These are phyloP conservation scores for Lordiphosa fenestrarum DNA, from an alignment of 2,888 invertebrate species.

Conservation along the genomic window DNA sequence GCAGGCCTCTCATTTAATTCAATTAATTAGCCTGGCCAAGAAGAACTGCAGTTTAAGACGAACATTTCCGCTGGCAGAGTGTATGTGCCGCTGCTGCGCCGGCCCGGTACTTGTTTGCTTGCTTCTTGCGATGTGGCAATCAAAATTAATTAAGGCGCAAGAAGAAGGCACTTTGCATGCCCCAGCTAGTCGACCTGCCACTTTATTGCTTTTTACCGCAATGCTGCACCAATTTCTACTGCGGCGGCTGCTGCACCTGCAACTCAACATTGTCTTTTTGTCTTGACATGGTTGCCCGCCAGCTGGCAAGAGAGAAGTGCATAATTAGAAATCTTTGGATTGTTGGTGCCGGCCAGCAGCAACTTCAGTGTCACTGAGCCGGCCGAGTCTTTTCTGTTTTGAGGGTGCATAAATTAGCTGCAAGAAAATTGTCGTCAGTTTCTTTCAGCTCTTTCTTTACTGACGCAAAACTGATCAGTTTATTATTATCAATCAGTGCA, in stretches of 20 bases:
- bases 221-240: constrained; percentile 45
- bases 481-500: constrained; percentile 8
- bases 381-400: not conserved
- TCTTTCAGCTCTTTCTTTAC: not conserved
- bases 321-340: constrained; percentile 49
- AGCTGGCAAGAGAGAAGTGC: constrained; percentile 30
- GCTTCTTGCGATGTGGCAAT: constrained; percentile 36
- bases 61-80: constrained; percentile 59
- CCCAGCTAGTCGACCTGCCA: constrained; percentile 33
- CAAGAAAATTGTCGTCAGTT: not conserved
- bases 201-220: constrained; percentile 66
- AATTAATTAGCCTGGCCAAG: constrained; percentile 61
- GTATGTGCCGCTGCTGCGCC: constrained; percentile 21
- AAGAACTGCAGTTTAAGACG: constrained; percentile 55
- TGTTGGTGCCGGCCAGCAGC: constrained; percentile 2
- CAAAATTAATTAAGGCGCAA: constrained; percentile 67
- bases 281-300: constrained; percentile 57
- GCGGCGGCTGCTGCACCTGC: constrained; percentile 51
- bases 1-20: constrained; percentile 60
- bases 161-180: constrained; percentile 46
- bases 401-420: constrained; percentile 37
- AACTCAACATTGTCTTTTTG: constrained; percentile 41
- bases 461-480: constrained; percentile 5
- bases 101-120: no score
- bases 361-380: constrained; percentile 14